Evolutionary conservation across 1,140 invertebrate genomes (phyloP).

Genomic region (Drosophila leontia): DNA sequence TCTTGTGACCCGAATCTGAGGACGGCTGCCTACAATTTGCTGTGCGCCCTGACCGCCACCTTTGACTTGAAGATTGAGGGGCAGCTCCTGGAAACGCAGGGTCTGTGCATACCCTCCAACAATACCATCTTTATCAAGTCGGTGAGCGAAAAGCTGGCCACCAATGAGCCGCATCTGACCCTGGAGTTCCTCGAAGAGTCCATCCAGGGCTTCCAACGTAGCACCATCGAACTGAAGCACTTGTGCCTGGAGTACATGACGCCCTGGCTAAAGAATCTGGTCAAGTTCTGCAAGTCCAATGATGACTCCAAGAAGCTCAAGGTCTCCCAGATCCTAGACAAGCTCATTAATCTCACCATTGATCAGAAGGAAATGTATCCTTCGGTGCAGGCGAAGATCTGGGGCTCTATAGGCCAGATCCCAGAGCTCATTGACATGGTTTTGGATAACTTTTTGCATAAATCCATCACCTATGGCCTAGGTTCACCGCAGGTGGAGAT

Average conservation of each 20-base stretch:
- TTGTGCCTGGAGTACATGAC: conserved; percentile 99
- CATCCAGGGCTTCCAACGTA: conserved; percentile 97
- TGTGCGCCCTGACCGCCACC: conserved; percentile 97
- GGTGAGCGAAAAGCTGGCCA: conserved; percentile 97
- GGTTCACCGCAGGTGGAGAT: conserved; percentile 99
- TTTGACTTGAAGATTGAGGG: conserved; percentile 99
- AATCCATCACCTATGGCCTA: conserved; percentile 94
- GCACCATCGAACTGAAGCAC: conserved; percentile 98
- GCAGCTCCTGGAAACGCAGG: conserved; percentile 96
- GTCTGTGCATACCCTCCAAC: conserved; percentile 98
- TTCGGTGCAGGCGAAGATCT: conserved; percentile 99
- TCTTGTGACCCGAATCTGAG: conserved; percentile 97
- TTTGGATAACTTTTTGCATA: conserved; percentile 97
- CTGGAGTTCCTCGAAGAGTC: conserved; percentile 99
- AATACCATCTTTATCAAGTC: conserved; percentile 99
- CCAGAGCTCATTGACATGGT: conserved; percentile 98
- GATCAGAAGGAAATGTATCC: conserved; percentile 99
- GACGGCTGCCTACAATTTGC: conserved; percentile 96
- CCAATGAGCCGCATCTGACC: conserved; percentile 97
- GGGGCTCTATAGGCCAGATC: conserved; percentile 98
- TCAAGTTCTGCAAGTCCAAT: conserved; percentile 95
- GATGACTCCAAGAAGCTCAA: conserved; percentile 97
- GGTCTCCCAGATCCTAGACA: conserved; percentile 97
- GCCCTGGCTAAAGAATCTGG: conserved; percentile 98
- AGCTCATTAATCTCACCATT: conserved; percentile 97